Evolutionary conservation across 2,113 vertebrate genomes (phyloP), one percentile per base, ranked within the genome.

Genomic region (Seriola aureovittata): DNA sequence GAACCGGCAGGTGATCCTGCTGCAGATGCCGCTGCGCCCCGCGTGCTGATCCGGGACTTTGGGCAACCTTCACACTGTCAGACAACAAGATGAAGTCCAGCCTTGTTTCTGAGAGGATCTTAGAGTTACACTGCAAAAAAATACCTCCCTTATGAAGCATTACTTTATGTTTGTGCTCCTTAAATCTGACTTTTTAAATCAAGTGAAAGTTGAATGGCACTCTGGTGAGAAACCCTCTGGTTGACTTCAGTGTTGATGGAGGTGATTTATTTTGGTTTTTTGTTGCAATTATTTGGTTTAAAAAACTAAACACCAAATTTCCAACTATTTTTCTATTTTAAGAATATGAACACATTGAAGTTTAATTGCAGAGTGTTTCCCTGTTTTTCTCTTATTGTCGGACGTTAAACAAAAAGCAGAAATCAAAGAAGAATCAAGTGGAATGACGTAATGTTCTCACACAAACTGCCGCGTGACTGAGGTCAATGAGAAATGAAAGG

Each of bases 1-100:
- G 93, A 97, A 97, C 95, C 92, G 97, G 91, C 97, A 97, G 93
- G 97, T 99, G 69, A 97, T 98, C 87, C 95, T 98, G 88, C 96
- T 98, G 65, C 97, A 98, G 93, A 93, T 98, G 95, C 97, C 97
- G 3, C 95, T 97, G 82, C 96, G 97, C 13, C 97, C 96, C 0
- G 96, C 97, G 92, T 98, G 97, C 96, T 98, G 95, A 95, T 92
- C 88, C 60, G 64, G 50, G 32, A 19, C 23, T 46, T 10, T 5
- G 1, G 46, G 52, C 16, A 21, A 8, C 19, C 6, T 52, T 10
- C 48, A 10, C 17, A 52, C 19, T 16, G 21, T 34, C 44, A 34
- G 5, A 69, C 1, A 17, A 4, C 25, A 25, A 23, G 65, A 42
- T 8, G 3, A 48, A 58, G 32, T 48, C 52, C 57, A 54, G 75